Conservation (phyloP, 1,140 invertebrate species). For the Trichonephila inaurata region DNA sequence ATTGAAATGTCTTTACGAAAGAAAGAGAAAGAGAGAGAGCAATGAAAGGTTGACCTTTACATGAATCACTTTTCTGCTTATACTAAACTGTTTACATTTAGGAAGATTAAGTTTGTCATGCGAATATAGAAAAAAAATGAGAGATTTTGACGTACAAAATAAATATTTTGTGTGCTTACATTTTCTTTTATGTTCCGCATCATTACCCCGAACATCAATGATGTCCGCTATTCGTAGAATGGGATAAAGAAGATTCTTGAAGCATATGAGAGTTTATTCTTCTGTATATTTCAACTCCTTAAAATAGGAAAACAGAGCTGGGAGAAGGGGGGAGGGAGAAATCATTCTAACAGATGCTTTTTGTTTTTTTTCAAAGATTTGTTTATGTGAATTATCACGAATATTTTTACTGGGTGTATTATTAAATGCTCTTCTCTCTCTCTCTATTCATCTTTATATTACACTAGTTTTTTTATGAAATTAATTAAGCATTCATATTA, state of each 20-base stretch:
- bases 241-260: slow-evolving; percentile 26
- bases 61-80: slow-evolving; percentile 29
- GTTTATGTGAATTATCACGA: not conserved
- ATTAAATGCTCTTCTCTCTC: not conserved
- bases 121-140: not conserved
- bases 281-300: not conserved
- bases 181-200: slow-evolving; percentile 39
- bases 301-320: not conserved
- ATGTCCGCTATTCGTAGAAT: not conserved
- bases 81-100: slow-evolving; percentile 28
- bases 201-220: slow-evolving; percentile 26
- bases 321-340: not conserved
- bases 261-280: slow-evolving; percentile 6
- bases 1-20: not conserved
- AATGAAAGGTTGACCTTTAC: slow-evolving; percentile 1
- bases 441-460: not conserved
- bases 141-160: slow-evolving; percentile 17
- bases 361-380: not conserved
- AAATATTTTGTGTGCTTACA: slow-evolving; percentile 21
- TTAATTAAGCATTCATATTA: not conserved
- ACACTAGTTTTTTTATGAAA: not conserved
- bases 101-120: slow-evolving; percentile 47
- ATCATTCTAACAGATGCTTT: not conserved
- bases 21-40: not conserved
- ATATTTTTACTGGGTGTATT: not conserved